Evolutionary conservation across 1,140 invertebrate genomes (phyloP).

Genomic region (Chelonus insularis): DNA sequence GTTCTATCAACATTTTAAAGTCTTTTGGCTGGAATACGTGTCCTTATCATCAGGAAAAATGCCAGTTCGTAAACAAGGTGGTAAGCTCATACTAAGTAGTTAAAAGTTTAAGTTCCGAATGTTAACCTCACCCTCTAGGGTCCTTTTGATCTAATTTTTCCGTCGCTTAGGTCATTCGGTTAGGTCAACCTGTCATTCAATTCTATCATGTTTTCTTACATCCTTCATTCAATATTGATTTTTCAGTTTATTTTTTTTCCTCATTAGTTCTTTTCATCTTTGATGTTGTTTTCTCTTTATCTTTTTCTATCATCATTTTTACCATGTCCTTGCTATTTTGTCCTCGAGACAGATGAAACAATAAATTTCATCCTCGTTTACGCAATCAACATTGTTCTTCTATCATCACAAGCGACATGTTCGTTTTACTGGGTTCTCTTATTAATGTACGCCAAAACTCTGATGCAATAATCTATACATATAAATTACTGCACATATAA

Average conservation of each 20-base stretch:
- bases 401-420: slow-evolving; percentile 17
- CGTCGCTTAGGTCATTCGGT: not conserved
- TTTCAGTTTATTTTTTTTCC: not conserved
- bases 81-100: slow-evolving; percentile 47
- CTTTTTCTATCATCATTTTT: not conserved
- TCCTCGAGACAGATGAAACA: slow-evolving; percentile 13
- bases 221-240: not conserved
- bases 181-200: slow-evolving; percentile 48
- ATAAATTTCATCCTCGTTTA: slow-evolving; percentile 15
- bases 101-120: slow-evolving; percentile 9
- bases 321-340: slow-evolving; percentile 14
- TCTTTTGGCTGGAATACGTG: too few species aligned
- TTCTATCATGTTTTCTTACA: not conserved
- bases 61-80: slow-evolving; percentile 60
- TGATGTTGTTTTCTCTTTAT: not conserved
- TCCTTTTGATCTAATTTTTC: not conserved
- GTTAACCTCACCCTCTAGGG: not conserved
- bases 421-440: slow-evolving; percentile 15
- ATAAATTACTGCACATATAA: slow-evolving; percentile 24
- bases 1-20: too few species aligned
- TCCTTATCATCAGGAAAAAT: slow-evolving; percentile 37
- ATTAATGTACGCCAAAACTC: slow-evolving; percentile 41
- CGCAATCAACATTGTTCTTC: slow-evolving; percentile 23
- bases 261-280: not conserved
- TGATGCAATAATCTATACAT: slow-evolving; percentile 45